Evolutionary conservation across 2,113 vertebrate genomes (phyloP).

Genomic region (Recurvirostra avosetta): DNA sequence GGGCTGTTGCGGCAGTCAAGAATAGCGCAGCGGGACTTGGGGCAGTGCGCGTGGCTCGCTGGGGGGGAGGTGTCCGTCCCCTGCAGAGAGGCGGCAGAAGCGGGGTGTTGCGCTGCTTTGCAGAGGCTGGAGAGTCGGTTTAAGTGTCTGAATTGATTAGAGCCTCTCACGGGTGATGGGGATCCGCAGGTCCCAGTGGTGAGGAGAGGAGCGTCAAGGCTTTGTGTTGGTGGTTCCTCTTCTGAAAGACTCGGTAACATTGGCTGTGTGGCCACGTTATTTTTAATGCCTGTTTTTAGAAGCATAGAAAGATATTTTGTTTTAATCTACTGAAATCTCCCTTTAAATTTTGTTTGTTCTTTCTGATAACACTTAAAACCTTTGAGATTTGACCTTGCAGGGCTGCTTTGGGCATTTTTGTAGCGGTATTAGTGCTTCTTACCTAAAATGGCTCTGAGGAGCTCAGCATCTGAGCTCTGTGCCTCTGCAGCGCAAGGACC

Average conservation of each 20-base stretch:
- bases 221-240: not conserved
- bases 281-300: not conserved
- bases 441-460: not conserved
- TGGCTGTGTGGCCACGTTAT: not conserved
- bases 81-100: too few species aligned
- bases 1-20: too few species aligned
- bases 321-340: constrained; percentile 30
- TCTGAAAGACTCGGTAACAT: not conserved
- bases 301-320: not conserved
- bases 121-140: not conserved
- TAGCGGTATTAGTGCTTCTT: not conserved
- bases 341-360: not conserved
- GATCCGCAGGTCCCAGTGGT: not conserved
- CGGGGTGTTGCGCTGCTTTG: not conserved
- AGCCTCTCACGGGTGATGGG: not conserved
- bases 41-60: too few species aligned
- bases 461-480: not conserved
- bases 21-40: too few species aligned
- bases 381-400: not conserved
- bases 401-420: not conserved
- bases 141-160: not conserved
- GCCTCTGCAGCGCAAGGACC: not conserved
- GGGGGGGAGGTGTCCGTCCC: too few species aligned
- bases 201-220: not conserved
- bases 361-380: not conserved